These are phyloP conservation scores for Salmo trutta DNA, from an alignment of 2,797 vertebrate species.

Conservation along the genomic window DNA sequence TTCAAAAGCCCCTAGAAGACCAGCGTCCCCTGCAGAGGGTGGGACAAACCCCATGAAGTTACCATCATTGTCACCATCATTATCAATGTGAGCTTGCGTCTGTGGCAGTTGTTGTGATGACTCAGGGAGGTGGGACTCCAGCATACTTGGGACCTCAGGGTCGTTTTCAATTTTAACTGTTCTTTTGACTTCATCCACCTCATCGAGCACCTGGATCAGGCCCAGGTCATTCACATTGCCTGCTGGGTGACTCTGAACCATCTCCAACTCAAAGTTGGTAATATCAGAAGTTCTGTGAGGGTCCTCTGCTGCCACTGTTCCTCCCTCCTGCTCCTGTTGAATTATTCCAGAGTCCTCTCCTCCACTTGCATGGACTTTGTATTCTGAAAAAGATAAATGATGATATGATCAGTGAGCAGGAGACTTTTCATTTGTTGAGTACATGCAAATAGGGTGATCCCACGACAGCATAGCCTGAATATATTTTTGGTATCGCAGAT, in stretches of 20 bases:
- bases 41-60: conserved; percentile 30
- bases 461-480: no score
- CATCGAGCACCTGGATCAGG: conserved; percentile 58
- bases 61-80: conserved; percentile 14
- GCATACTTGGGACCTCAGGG: conserved; percentile 25
- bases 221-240: conserved; percentile 55
- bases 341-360: conserved; percentile 27
- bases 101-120: conserved; percentile 19
- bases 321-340: conserved; percentile 26
- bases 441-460: no score
- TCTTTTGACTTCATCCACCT: conserved; percentile 47
- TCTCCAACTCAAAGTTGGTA: conserved; percentile 55
- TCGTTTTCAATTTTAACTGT: conserved; percentile 57
- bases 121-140: conserved; percentile 27
- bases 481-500: no score
- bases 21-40: conserved; percentile 18
- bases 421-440: not conserved
- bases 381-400: conserved; percentile 34
- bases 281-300: conserved; percentile 36
- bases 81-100: conserved; percentile 25
- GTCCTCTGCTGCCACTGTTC: conserved; percentile 2
- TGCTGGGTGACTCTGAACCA: conserved; percentile 44
- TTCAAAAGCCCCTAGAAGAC: conserved; percentile 5
- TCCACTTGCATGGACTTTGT: conserved; percentile 19
- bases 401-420: not conserved